Evolutionary conservation across 1,140 invertebrate species (phyloP).

Genomic region (Rhagoletis pomonella): DNA sequence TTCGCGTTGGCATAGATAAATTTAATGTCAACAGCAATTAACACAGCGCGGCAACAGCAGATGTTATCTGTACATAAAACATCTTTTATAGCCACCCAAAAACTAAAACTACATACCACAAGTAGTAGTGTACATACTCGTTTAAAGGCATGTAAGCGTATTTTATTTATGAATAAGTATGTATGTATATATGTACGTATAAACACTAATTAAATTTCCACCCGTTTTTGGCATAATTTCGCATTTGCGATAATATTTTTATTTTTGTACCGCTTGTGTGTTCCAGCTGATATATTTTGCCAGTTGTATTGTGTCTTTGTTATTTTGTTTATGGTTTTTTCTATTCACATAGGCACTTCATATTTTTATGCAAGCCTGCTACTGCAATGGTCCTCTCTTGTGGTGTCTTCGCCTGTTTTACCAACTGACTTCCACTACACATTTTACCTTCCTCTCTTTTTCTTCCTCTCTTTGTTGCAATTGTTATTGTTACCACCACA

Average conservation of each 20-base stretch:
- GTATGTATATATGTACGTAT: neutral
- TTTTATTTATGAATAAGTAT: neutral
- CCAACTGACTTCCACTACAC: neutral
- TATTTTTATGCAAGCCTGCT: slow-evolving; percentile 16
- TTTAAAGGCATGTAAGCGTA: too few relatives aligned
- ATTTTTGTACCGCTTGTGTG: neutral
- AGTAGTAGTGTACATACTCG: neutral
- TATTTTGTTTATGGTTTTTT: neutral
- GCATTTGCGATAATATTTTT: neutral
- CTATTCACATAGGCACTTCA: neutral
- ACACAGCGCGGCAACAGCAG: neutral
- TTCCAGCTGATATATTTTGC: slow-evolving; percentile 42
- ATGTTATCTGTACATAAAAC: neutral
- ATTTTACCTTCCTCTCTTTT: neutral
- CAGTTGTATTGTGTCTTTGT: neutral
- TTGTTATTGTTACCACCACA: slow-evolving; percentile 2
- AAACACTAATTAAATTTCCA: slow-evolving; percentile 49
- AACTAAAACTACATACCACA: neutral
- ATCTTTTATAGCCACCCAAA: neutral
- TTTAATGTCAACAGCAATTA: slow-evolving; percentile 11
- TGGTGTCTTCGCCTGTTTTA: neutral
- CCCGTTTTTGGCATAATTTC: slow-evolving; percentile 31
- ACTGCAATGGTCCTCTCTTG: slow-evolving; percentile 12
- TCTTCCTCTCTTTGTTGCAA: neutral
- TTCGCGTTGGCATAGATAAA: slow-evolving; percentile 22